Evolutionary conservation across 1,140 invertebrate genomes (phyloP).

Genomic region (Elysia chlorotica): DNA sequence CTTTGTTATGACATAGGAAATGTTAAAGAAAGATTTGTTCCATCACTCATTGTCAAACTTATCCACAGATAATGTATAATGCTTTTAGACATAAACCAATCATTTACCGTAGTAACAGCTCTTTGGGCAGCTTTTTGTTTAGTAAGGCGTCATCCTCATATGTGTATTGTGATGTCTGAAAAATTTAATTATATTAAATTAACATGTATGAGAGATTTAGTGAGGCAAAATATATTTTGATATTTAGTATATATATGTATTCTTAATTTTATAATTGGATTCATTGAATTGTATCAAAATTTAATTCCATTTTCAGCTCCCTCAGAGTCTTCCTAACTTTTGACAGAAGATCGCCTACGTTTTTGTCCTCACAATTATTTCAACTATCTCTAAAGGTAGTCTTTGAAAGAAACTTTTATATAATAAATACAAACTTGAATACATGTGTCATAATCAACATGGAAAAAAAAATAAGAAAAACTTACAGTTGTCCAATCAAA

Average conservation of each 20-base stretch:
- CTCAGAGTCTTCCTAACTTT: neutral
- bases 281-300: neutral
- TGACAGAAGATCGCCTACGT: neutral
- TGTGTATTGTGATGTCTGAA: constrained; percentile 41
- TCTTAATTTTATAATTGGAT: too few relatives aligned
- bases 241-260: too few relatives aligned
- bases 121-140: constrained; percentile 95
- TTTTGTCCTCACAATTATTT: neutral
- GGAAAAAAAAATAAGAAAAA: neutral
- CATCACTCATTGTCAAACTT: neutral
- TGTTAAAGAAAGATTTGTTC: neutral
- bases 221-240: too few relatives aligned
- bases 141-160: constrained; percentile 66
- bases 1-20: neutral
- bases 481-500: constrained; percentile 26
- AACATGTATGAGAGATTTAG: too few relatives aligned
- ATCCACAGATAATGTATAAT: neutral
- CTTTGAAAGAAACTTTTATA: too few relatives aligned
- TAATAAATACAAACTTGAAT: neutral
- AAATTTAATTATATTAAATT: too few relatives aligned
- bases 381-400: too few relatives aligned
- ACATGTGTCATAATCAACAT: neutral
- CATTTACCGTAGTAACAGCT: constrained; percentile 80
- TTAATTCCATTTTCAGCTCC: neutral
- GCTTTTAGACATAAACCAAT: neutral